Evolutionary conservation across 2,888 invertebrate genomes (phyloP).

Genomic region (Serrognathus titanus): DNA sequence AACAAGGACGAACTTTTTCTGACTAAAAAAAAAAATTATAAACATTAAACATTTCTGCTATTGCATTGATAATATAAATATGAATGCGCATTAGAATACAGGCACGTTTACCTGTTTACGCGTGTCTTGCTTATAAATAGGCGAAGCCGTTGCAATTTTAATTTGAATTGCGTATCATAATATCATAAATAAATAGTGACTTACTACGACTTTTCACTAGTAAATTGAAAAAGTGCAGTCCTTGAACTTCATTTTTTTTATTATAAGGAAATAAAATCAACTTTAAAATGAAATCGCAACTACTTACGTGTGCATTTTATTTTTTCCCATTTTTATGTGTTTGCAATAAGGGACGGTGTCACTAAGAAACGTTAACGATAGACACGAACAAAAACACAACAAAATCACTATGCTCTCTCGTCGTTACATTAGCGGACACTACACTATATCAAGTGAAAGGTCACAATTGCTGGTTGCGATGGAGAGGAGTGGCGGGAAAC

Average conservation of each 20-base stretch:
- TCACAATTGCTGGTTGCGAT: slow-evolving; percentile 10
- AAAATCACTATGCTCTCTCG: slow-evolving; percentile 11
- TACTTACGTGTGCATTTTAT: slow-evolving; percentile 35
- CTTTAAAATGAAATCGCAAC: background rate
- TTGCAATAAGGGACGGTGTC: background rate
- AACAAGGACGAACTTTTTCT: too few relatives aligned
- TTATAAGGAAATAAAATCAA: too few relatives aligned
- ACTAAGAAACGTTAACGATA: slow-evolving; percentile 5
- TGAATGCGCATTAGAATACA: too few relatives aligned
- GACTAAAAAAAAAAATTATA: too few relatives aligned
- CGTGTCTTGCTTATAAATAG: too few relatives aligned
- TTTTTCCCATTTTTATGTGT: slow-evolving; percentile 28
- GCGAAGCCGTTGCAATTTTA: background rate
- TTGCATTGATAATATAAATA: too few relatives aligned
- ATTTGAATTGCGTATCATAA: background rate
- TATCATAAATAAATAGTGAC: background rate
- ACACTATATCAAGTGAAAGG: slow-evolving; percentile 18
- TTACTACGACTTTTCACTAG: too few relatives aligned
- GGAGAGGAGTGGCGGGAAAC: slow-evolving; percentile 14
- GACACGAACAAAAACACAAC: slow-evolving; percentile 10
- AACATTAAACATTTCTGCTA: too few relatives aligned
- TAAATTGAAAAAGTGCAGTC: too few relatives aligned
- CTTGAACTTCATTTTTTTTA: too few relatives aligned
- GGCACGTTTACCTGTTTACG: too few relatives aligned
- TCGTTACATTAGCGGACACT: slow-evolving; percentile 14